A percentile compares a stretch with the other conserved stretches of the same genome.
Evolutionary conservation across 2,888 invertebrate species (phyloP).

Genomic region (Taphrorychus bicolor): DNA sequence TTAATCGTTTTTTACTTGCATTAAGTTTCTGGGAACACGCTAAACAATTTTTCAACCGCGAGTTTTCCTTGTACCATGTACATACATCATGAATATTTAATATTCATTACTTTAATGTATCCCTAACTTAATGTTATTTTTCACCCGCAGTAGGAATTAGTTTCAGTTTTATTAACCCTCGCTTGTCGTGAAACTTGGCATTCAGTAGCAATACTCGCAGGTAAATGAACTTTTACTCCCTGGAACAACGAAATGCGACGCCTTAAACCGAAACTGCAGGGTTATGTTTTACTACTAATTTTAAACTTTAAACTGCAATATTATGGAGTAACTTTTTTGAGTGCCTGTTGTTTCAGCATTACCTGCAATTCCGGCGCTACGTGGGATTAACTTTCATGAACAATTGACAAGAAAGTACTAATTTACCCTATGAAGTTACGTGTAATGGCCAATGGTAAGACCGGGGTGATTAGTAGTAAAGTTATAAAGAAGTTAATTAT

Average conservation of each 20-base stretch:
- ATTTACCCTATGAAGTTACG: too few relatives aligned
- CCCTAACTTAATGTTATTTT: background rate
- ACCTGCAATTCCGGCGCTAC: background rate
- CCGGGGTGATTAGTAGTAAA: background rate
- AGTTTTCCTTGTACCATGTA: background rate
- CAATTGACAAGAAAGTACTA: background rate
- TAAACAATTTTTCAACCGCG: background rate
- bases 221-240: constrained; percentile 6
- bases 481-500: background rate
- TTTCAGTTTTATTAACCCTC: background rate
- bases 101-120: background rate
- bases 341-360: background rate
- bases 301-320: background rate
- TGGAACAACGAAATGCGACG: background rate
- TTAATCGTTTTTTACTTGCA: background rate
- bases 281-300: background rate
- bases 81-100: background rate
- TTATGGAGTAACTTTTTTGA: background rate
- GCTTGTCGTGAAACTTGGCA: background rate
- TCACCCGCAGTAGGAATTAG: background rate
- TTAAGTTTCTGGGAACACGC: background rate
- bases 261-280: background rate
- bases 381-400: background rate
- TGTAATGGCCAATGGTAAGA: too few relatives aligned
- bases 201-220: too few relatives aligned